These are phyloP conservation scores for Pantala flavescens DNA, from an alignment of 1,140 invertebrate genomes.

Conservation along the genomic window DNA sequence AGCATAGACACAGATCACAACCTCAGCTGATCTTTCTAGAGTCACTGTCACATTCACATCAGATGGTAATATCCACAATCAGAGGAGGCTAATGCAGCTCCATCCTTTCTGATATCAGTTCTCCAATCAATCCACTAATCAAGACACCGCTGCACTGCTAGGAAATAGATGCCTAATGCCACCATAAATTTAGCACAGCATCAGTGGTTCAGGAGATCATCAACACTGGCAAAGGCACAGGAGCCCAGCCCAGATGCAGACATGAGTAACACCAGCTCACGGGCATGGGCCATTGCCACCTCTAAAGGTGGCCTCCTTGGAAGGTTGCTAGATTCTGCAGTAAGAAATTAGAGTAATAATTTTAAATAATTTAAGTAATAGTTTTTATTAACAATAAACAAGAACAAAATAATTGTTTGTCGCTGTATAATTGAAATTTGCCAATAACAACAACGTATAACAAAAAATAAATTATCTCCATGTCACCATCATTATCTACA, in stretches of 20 bases:
- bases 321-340: constrained; percentile 77
- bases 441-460: no score
- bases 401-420: neutral
- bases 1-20: neutral
- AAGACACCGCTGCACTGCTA: neutral
- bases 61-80: neutral
- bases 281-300: constrained; percentile 78
- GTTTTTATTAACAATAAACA: neutral
- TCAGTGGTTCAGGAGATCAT: constrained; percentile 44
- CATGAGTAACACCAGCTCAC: constrained; percentile 80
- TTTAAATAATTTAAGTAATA: neutral
- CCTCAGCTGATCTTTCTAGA: neutral
- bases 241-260: constrained; percentile 78
- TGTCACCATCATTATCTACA: no score
- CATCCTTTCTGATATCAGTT: neutral
- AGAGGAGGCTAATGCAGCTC: neutral
- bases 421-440: no score
- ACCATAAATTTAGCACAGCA: constrained; percentile 3
- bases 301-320: constrained; percentile 82
- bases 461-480: no score
- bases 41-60: neutral
- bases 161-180: constrained; percentile 4
- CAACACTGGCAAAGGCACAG: constrained; percentile 82
- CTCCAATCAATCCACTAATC: neutral
- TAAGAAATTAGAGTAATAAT: neutral